Conservation (phyloP, 2,797 vertebrate species). For the Molossus alvarezi region DNA sequence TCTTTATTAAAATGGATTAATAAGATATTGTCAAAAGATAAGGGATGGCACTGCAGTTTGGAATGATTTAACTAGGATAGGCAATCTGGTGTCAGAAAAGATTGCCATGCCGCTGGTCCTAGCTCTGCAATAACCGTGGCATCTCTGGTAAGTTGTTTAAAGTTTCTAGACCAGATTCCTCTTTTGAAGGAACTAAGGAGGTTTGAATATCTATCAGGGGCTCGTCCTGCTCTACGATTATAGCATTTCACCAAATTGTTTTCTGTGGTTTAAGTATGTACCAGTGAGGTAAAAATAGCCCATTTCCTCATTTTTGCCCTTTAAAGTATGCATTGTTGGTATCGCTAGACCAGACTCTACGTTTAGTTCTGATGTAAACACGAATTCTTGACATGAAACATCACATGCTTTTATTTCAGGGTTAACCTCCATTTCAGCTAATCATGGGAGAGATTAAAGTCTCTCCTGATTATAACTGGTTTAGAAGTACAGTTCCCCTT, state of each 20-base stretch:
- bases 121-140: not conserved
- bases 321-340: slow-evolving; percentile 51
- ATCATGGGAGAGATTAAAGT: slow-evolving; percentile 99
- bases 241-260: slow-evolving; percentile 57
- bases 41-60: not conserved
- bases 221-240: not conserved
- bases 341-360: not conserved
- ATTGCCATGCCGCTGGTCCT: not conserved
- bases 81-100: not conserved
- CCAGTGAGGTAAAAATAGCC: slow-evolving; percentile 55
- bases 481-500: slow-evolving; percentile 98
- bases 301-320: slow-evolving; percentile 13
- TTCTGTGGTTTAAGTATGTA: slow-evolving; percentile 60
- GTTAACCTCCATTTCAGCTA: slow-evolving; percentile 82
- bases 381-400: slow-evolving; percentile 77
- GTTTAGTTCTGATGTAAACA: slow-evolving; percentile 44
- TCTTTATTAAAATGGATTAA: slow-evolving; percentile 64
- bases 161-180: slow-evolving; percentile 37
- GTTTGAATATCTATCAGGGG: not conserved
- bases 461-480: slow-evolving; percentile 99
- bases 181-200: not conserved
- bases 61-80: not conserved
- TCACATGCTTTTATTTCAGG: slow-evolving; percentile 87
- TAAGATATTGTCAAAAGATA: slow-evolving; percentile 22
- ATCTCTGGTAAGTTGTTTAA: not conserved